Percentiles rank a stretch among this genome's conserved stretches.
Conservation (phyloP, 2,888 invertebrate genomes). For the Neoascia interrupta region DNA sequence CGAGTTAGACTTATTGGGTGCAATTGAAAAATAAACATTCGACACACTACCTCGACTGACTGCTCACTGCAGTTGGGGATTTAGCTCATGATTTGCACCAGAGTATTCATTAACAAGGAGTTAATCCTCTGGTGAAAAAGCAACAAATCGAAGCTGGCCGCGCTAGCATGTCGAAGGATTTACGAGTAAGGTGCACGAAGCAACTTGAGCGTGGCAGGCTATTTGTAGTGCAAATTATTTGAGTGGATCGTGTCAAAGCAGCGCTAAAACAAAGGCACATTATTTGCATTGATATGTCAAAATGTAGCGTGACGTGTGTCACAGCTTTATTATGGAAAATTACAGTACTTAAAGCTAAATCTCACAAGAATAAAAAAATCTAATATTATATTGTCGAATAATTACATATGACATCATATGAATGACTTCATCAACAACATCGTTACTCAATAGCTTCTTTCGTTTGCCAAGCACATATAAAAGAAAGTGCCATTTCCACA, state of each 20-base stretch:
- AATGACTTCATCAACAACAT: too few species aligned
- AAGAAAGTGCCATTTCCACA: too few species aligned
- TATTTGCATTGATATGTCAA: too few species aligned
- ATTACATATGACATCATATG: too few species aligned
- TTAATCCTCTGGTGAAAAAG: constrained; percentile 41
- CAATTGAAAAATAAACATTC: constrained; percentile 49
- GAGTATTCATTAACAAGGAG: constrained; percentile 41
- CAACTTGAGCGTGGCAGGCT: background rate
- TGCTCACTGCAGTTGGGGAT: background rate
- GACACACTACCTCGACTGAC: constrained; percentile 7
- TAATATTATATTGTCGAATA: too few species aligned
- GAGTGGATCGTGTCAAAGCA: constrained; percentile 11
- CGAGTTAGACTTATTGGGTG: constrained; percentile 52
- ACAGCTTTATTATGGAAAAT: too few species aligned
- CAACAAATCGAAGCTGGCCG: constrained; percentile 20
- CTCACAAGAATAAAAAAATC: too few species aligned
- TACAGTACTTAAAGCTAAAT: too few species aligned
- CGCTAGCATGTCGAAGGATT: background rate
- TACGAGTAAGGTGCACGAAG: constrained; percentile 32
- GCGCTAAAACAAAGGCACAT: too few species aligned
- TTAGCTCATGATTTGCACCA: constrained; percentile 7
- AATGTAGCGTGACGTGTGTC: too few species aligned
- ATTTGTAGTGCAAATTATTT: background rate
- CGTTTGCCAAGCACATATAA: too few species aligned
- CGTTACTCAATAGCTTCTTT: too few species aligned